These are phyloP conservation scores for Gasteruption jaculator DNA, from an alignment of 2,888 invertebrate species.

Conservation along the genomic window DNA sequence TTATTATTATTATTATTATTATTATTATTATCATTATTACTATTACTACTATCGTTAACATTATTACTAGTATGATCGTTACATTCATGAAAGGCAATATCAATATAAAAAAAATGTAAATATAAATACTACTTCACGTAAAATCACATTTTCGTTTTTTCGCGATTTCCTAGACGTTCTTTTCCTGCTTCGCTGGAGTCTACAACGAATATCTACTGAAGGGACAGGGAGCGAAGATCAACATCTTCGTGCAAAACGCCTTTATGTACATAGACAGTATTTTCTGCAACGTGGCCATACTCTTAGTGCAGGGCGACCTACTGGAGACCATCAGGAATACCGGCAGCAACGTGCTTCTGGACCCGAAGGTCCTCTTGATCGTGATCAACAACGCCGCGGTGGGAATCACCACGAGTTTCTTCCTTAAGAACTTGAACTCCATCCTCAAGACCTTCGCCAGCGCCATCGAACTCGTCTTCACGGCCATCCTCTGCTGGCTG, in stretches of 20 bases:
- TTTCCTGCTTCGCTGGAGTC: constrained; percentile 91
- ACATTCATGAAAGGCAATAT: too few species aligned
- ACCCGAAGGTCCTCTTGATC: constrained; percentile 72
- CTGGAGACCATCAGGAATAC: constrained; percentile 64
- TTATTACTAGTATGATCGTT: too few species aligned
- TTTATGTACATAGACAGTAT: constrained; percentile 96
- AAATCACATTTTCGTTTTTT: constrained; percentile 28
- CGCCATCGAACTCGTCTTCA: constrained; percentile 85
- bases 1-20: too few species aligned
- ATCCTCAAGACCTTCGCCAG: constrained; percentile 95
- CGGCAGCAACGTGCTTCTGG: constrained; percentile 60
- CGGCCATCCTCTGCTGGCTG: constrained; percentile 81
- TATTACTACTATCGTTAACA: too few species aligned
- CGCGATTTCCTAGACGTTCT: constrained; percentile 84
- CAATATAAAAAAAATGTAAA: too few species aligned
- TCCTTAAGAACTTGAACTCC: constrained; percentile 87
- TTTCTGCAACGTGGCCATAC: constrained; percentile 76
- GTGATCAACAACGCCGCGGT: constrained; percentile 86
- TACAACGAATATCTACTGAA: constrained; percentile 94
- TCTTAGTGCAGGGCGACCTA: constrained; percentile 52
- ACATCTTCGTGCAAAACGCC: constrained; percentile 89
- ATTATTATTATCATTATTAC: too few species aligned
- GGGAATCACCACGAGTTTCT: constrained; percentile 91
- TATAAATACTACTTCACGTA: constrained; percentile 7
- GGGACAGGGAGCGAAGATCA: constrained; percentile 75